Evolutionary conservation across 2,797 vertebrate species (phyloP).

Genomic region (Hylomyscus alleni): DNA sequence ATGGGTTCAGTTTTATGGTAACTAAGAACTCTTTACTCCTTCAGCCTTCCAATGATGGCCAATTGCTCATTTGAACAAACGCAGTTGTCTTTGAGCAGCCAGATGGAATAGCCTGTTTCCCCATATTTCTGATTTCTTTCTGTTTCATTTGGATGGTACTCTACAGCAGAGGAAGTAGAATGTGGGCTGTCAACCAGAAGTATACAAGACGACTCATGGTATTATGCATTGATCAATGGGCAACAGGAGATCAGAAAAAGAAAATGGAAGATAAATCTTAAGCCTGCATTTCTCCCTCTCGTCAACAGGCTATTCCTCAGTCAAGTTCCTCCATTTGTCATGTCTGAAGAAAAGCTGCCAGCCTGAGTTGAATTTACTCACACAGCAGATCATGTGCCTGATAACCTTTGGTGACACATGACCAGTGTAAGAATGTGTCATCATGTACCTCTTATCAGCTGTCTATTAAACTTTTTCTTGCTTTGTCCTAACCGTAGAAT

Average conservation of each 20-base stretch:
- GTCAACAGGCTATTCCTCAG: background rate
- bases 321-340: background rate
- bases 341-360: background rate
- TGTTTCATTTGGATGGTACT: background rate
- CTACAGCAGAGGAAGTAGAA: background rate
- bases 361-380: background rate
- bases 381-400: background rate
- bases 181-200: background rate
- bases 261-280: background rate
- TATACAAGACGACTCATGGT: background rate
- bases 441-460: background rate
- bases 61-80: background rate
- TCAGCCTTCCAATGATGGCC: background rate
- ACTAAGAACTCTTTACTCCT: background rate
- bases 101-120: background rate
- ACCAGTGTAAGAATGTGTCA: background rate
- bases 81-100: background rate
- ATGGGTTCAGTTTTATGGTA: background rate
- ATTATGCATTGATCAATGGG: background rate
- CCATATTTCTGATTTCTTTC: background rate
- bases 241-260: background rate
- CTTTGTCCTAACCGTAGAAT: background rate
- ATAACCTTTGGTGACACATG: background rate
- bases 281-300: background rate
- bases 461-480: background rate